These are phyloP conservation scores for Parazoanthus darwini DNA, from an alignment of 92 coral and sea anemone species.

Conservation along the genomic window DNA sequence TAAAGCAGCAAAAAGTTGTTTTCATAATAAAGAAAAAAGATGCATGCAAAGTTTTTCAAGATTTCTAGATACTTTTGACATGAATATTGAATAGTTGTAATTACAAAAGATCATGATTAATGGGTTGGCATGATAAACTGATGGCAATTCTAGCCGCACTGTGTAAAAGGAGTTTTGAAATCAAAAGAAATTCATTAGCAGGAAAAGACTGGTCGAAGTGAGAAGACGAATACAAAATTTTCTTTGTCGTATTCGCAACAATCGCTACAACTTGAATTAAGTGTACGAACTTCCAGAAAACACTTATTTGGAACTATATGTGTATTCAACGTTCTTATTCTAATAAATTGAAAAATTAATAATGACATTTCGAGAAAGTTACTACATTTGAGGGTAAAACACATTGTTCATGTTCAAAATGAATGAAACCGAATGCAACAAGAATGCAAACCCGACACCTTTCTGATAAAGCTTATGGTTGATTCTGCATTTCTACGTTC, in stretches of 20 bases:
- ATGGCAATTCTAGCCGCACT: background rate
- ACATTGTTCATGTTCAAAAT: too few relatives aligned
- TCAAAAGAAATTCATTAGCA: slow-evolving; percentile 5
- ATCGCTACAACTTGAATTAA: too few relatives aligned
- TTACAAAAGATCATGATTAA: background rate
- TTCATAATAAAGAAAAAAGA: background rate
- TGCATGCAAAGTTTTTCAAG: background rate
- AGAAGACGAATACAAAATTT: background rate
- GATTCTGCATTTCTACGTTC: background rate
- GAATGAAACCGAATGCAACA: background rate
- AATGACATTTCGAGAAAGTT: background rate
- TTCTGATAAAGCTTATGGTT: background rate
- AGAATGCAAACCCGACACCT: background rate
- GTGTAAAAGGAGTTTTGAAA: background rate
- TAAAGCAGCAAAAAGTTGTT: background rate
- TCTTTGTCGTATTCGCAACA: too few relatives aligned
- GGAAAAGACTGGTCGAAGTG: background rate
- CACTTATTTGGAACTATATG: background rate
- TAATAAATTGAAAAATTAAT: too few relatives aligned
- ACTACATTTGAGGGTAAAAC: background rate
- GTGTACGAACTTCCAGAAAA: background rate
- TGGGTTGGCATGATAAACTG: background rate
- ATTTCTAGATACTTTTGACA: background rate
- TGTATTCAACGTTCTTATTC: background rate
- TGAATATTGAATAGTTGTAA: background rate